These are phyloP conservation scores for Tapirus terrestris DNA, from an alignment of 2,113 vertebrate species.

Conservation along the genomic window DNA sequence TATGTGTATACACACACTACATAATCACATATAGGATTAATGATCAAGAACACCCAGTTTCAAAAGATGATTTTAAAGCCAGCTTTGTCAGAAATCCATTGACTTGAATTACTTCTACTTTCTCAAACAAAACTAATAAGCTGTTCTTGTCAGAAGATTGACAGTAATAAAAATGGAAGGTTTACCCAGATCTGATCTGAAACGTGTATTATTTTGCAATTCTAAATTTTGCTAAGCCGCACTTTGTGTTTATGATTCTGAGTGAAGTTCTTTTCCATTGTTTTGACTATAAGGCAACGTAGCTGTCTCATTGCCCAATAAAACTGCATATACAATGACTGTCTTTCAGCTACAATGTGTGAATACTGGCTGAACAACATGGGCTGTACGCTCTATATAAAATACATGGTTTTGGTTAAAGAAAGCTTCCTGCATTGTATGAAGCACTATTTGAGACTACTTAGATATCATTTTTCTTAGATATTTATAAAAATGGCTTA, in stretches of 20 bases:
- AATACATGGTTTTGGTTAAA: not conserved
- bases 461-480: not conserved
- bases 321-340: not conserved
- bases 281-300: not conserved
- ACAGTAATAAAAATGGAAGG: not conserved
- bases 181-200: not conserved
- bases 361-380: not conserved
- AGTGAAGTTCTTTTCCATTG: not conserved
- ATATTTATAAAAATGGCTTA: not conserved
- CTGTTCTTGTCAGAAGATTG: slow-evolving; percentile 37
- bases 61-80: slow-evolving; percentile 15
- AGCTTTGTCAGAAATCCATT: slow-evolving; percentile 27
- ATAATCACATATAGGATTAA: not conserved
- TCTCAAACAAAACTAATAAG: not conserved
- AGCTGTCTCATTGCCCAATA: not conserved
- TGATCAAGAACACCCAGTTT: not conserved
- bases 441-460: not conserved
- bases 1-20: not conserved
- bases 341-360: not conserved
- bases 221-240: not conserved
- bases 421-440: not conserved
- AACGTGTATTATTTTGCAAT: not conserved
- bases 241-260: not conserved
- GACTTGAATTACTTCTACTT: slow-evolving; percentile 52
- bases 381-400: not conserved